Base-by-base conservation (phyloP, 2,113 vertebrate genomes). In the Herpetotheres cachinnans region DNA sequence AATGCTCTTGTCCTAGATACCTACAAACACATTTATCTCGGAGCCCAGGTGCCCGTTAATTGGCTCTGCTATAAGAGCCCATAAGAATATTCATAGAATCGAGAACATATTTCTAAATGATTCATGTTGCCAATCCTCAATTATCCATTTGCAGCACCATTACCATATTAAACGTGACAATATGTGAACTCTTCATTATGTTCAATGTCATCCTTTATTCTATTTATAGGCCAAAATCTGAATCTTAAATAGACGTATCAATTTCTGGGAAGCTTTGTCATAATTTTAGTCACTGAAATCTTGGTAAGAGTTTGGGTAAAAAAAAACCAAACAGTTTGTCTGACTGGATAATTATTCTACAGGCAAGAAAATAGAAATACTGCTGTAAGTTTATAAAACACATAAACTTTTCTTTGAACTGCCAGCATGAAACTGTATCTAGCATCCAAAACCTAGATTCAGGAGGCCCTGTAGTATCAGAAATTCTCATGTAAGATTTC, bases 91-190 rank as follows among this genome's bases (percentile, higher is more conserved):
- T 94, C 62, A 76, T 46, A 88, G 82, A 79, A 87, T 67, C 1
- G 4, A 93, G 69, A 95, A 63, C 14, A 67, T 58, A 62, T 92
- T 83, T 86, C 77, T 95, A 67, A 96, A 91, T 89, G 70, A 97
- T 91, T 95, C 89, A 89, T 67, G 52, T 24, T 95, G 59, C 86
- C 16, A n/a, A 58, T 89, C 44, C 61, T 86, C 83, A 79, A 74
- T 95, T 94, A 96, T 44, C 86, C 70, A 77, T 91, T 95, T 95
- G 70, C 54, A 90, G 93, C 62, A 87, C 89, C 84, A 96, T 92
- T 94, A 87, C n/a, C 70, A 58, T 82, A 77, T 80, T 91, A 87
- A 95, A 89, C 8, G n/a, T 87, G 77, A 70, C 12, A 13, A 86
- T 82, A 80, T 42, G 29, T 80, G 83, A 58, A 20, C 50, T 91